A percentile compares a stretch with the other conserved stretches of the same genome.
phyloP scores from a whole-genome alignment of 37 sponge, comb jelly and placozoan species.

The Ephydatia muelleri region DNA sequence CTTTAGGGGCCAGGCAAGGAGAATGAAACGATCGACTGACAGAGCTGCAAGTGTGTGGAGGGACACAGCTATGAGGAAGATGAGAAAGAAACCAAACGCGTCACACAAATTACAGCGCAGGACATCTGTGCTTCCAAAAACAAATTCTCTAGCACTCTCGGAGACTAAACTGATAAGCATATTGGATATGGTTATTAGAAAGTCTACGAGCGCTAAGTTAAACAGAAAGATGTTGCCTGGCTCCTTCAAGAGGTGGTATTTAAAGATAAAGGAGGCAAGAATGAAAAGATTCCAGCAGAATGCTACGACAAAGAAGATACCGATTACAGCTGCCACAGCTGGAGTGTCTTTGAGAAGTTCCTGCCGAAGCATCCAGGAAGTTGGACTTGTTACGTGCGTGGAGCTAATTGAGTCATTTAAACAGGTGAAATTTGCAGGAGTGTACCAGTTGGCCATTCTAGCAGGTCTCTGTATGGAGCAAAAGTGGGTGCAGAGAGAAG shows the following conservation, averaged over 20 bases:
- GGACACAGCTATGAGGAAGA: slow-evolving; percentile 42
- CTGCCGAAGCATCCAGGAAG: slow-evolving; percentile 42
- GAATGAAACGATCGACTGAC: slow-evolving; percentile 70
- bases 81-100: slow-evolving; percentile 41
- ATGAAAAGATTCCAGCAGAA: slow-evolving; percentile 80
- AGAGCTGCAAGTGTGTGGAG: slow-evolving; percentile 59
- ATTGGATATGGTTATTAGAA: slow-evolving; percentile 26
- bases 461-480: neutral
- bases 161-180: slow-evolving; percentile 41
- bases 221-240: slow-evolving; percentile 71
- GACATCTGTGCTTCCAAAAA: slow-evolving; percentile 53
- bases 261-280: slow-evolving; percentile 41
- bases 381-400: slow-evolving; percentile 8
- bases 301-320: slow-evolving; percentile 61
- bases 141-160: slow-evolving; percentile 19
- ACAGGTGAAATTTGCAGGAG: slow-evolving; percentile 19
- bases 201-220: slow-evolving; percentile 49
- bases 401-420: neutral
- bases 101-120: slow-evolving; percentile 55
- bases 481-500: neutral
- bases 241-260: slow-evolving; percentile 53
- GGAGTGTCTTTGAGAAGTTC: slow-evolving; percentile 12
- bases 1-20: slow-evolving; percentile 51
- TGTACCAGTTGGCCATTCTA: neutral
- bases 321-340: slow-evolving; percentile 29